A percentile compares a stretch with the other conserved stretches of the same genome.
phyloP scores from a whole-genome alignment of 1,140 invertebrate genomes.

The Archivesica marissinica region DNA sequence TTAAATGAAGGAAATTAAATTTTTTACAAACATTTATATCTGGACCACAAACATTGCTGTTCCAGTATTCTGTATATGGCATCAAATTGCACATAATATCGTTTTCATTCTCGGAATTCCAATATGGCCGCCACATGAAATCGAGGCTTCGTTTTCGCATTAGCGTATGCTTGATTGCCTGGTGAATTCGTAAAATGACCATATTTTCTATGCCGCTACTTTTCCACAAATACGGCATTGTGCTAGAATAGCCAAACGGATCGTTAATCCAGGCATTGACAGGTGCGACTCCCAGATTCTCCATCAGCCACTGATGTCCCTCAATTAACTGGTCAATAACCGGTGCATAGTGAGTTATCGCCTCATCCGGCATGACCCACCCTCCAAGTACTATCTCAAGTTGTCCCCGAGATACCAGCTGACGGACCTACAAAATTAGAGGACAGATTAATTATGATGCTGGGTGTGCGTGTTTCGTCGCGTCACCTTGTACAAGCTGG shows the following conservation, averaged over 20 bases:
- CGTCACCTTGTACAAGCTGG: too few relatives aligned
- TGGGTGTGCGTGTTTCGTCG: too few relatives aligned
- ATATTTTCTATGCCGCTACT: conserved; percentile 92
- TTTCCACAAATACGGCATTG: conserved; percentile 93
- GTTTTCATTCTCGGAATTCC: conserved; percentile 87
- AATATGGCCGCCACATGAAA: conserved; percentile 95
- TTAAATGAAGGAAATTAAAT: conserved; percentile 95
- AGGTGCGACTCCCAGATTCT: conserved; percentile 90
- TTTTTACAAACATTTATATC: conserved; percentile 94
- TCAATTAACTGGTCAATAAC: conserved; percentile 96
- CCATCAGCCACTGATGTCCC: conserved; percentile 97
- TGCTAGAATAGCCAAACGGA: conserved; percentile 94
- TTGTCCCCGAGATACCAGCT: conserved; percentile 85
- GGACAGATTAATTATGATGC: too few relatives aligned
- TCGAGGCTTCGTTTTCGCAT: conserved; percentile 91
- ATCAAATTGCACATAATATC: conserved; percentile 91
- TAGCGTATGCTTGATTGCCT: conserved; percentile 95
- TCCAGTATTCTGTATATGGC: conserved; percentile 98
- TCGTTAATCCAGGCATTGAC: conserved; percentile 96
- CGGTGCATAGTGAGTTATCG: conserved; percentile 94
- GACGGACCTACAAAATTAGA: conserved; percentile 26
- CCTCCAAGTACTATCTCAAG: conserved; percentile 97
- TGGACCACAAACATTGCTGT: conserved; percentile 91
- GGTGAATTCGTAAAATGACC: conserved; percentile 96
- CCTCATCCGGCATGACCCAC: conserved; percentile 99